Evolutionary conservation across 2,113 vertebrate genomes (phyloP).

Genomic region (Parotia lawesii): DNA sequence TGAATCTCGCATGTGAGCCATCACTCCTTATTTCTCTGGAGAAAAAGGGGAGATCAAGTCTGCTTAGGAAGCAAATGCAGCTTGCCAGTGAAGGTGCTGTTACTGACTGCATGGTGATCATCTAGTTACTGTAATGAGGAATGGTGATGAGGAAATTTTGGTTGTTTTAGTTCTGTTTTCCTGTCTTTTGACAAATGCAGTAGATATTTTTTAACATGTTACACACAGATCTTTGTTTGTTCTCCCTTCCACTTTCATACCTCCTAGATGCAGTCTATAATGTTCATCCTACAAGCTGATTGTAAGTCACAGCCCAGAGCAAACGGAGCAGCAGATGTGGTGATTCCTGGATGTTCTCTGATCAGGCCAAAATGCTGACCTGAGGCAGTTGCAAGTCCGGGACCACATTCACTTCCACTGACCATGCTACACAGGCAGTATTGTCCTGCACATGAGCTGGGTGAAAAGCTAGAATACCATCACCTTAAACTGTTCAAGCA

Average conservation of each 20-base stretch:
- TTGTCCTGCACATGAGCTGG: background rate
- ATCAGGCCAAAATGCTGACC: background rate
- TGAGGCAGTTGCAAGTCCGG: background rate
- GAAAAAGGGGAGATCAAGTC: background rate
- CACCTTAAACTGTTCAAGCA: background rate
- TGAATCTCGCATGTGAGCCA: background rate
- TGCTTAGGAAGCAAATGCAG: background rate
- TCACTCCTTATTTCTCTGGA: background rate
- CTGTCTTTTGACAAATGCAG: background rate
- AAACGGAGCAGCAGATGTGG: background rate
- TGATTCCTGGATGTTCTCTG: background rate
- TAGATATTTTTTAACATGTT: background rate
- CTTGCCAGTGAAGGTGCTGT: background rate
- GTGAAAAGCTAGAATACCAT: background rate
- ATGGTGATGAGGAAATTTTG: background rate
- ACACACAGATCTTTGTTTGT: background rate
- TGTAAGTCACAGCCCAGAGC: background rate
- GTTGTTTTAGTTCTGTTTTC: background rate
- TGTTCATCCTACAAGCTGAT: background rate
- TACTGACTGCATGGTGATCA: background rate
- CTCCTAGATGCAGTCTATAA: background rate
- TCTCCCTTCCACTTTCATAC: background rate
- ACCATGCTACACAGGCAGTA: background rate
- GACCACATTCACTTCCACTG: rapidly evolving
- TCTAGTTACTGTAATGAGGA: background rate